Conservation (phyloP, 92 coral and sea anemone genomes). For the Zoanthus sansibaricus region DNA sequence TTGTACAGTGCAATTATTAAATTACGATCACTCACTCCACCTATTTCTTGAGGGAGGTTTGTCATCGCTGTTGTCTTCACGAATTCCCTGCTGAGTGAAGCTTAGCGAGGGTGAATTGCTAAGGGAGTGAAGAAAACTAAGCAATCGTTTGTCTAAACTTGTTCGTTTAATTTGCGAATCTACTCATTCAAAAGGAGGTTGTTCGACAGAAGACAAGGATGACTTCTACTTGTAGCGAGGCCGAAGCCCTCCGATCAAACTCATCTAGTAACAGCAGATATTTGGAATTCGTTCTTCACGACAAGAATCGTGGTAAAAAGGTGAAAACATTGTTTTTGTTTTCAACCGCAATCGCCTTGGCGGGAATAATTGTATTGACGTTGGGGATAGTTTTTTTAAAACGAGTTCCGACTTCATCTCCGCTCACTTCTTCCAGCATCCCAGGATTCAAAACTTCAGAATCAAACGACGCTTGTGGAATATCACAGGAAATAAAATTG, state of each 20-base stretch:
- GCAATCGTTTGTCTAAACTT: constrained; percentile 35
- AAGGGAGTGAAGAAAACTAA: constrained; percentile 8
- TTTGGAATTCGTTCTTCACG: constrained; percentile 25
- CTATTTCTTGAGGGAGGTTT: constrained; percentile 12
- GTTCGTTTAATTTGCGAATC: constrained; percentile 7
- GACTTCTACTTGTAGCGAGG: constrained; percentile 27
- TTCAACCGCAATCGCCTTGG: constrained; percentile 19
- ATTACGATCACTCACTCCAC: constrained; percentile 17
- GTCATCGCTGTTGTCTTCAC: constrained; percentile 22
- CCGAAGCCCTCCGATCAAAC: constrained; percentile 30
- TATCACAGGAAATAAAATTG: constrained; percentile 25
- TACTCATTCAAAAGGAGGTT: neutral
- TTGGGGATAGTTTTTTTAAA: constrained; percentile 22
- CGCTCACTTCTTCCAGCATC: neutral
- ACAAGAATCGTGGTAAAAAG: constrained; percentile 3
- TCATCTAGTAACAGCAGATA: constrained; percentile 27
- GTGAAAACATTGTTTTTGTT: constrained; percentile 15
- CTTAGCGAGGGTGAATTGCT: constrained; percentile 15
- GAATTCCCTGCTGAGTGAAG: constrained; percentile 21
- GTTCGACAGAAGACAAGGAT: neutral
- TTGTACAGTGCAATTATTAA: constrained; percentile 12
- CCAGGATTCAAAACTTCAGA: neutral
- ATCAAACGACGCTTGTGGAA: constrained; percentile 7
- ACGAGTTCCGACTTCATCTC: neutral
- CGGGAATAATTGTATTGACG: constrained; percentile 12